Evolutionary conservation across 2,888 invertebrate species (phyloP).

Genomic region (Tipula vernalis): DNA sequence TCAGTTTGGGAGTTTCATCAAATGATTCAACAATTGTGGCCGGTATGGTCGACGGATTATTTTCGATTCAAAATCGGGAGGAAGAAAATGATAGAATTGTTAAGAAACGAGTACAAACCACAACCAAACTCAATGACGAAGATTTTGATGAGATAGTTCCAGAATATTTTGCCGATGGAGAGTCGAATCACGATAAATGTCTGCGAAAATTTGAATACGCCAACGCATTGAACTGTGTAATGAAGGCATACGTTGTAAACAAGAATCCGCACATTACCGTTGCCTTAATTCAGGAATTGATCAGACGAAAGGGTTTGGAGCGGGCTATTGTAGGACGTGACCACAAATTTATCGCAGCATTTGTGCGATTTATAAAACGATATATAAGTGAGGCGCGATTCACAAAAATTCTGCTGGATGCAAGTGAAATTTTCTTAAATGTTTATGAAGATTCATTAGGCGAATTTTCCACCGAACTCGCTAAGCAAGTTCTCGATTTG

Average conservation of each 20-base stretch:
- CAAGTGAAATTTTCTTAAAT: slow-evolving; percentile 61
- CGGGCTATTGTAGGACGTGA: slow-evolving; percentile 62
- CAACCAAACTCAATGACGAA: slow-evolving; percentile 32
- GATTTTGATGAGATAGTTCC: slow-evolving; percentile 27
- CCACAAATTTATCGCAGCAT: slow-evolving; percentile 46
- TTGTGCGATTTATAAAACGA: slow-evolving; percentile 65
- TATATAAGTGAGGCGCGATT: slow-evolving; percentile 63
- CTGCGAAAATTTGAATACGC: slow-evolving; percentile 71
- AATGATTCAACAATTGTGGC: slow-evolving; percentile 75
- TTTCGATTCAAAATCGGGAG: slow-evolving; percentile 72
- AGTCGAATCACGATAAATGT: slow-evolving; percentile 51
- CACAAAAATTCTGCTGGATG: slow-evolving; percentile 59
- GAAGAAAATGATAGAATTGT: slow-evolving; percentile 33
- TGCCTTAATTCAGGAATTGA: slow-evolving; percentile 72
- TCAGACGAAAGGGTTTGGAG: slow-evolving; percentile 64
- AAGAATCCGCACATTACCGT: slow-evolving; percentile 66
- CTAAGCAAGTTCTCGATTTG: slow-evolving; percentile 47
- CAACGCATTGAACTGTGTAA: slow-evolving; percentile 62
- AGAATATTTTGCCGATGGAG: slow-evolving; percentile 28
- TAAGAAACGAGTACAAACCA: slow-evolving; percentile 37
- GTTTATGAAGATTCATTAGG: slow-evolving; percentile 55
- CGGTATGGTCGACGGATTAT: slow-evolving; percentile 85
- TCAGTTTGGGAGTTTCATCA: slow-evolving; percentile 66
- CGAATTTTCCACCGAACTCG: slow-evolving; percentile 46
- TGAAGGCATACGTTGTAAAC: slow-evolving; percentile 44